Percentiles rank a stretch among this genome's conserved stretches.
These are phyloP conservation scores for Psammodynastes pulverulentus DNA, from an alignment of 2,113 vertebrate species.

Conservation along the genomic window DNA sequence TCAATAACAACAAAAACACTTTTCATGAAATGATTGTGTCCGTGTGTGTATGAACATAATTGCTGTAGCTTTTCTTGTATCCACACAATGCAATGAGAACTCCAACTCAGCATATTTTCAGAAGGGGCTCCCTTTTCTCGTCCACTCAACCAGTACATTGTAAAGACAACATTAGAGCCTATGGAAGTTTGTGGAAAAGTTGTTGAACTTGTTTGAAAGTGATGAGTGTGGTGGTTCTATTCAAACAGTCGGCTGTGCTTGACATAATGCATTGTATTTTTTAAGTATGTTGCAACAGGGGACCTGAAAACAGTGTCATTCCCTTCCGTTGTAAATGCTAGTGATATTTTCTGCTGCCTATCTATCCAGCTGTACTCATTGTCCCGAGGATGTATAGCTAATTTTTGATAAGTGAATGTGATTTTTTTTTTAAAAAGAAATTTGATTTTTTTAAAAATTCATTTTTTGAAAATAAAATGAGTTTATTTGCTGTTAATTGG, in stretches of 20 bases:
- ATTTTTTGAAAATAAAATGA: background rate
- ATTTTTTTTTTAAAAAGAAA: background rate
- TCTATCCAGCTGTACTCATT: constrained; percentile 56
- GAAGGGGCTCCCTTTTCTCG: constrained; percentile 9
- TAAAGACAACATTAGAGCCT: constrained; percentile 67
- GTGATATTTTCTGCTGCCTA: constrained; percentile 32
- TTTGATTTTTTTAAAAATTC: background rate
- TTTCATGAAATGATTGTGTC: constrained; percentile 44
- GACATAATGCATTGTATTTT: constrained; percentile 55
- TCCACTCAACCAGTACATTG: constrained; percentile 32
- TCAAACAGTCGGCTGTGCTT: constrained; percentile 35
- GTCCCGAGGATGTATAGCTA: background rate
- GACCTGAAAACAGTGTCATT: constrained; percentile 48
- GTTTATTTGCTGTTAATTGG: background rate
- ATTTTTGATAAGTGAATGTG: background rate
- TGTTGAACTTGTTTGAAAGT: constrained; percentile 40
- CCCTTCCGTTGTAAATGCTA: constrained; percentile 45
- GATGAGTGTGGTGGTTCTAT: constrained; percentile 63
- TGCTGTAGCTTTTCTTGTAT: constrained; percentile 52
- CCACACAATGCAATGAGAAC: constrained; percentile 52
- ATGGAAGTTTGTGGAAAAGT: constrained; percentile 63
- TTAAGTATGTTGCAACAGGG: constrained; percentile 27
- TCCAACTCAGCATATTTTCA: constrained; percentile 61
- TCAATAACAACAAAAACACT: constrained; percentile 28
- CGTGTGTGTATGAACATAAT: constrained; percentile 43